Percentiles rank a stretch among this genome's conserved stretches.
These are phyloP conservation scores for Terrapene triunguis DNA, from an alignment of 2,113 vertebrate species.

Conservation along the genomic window DNA sequence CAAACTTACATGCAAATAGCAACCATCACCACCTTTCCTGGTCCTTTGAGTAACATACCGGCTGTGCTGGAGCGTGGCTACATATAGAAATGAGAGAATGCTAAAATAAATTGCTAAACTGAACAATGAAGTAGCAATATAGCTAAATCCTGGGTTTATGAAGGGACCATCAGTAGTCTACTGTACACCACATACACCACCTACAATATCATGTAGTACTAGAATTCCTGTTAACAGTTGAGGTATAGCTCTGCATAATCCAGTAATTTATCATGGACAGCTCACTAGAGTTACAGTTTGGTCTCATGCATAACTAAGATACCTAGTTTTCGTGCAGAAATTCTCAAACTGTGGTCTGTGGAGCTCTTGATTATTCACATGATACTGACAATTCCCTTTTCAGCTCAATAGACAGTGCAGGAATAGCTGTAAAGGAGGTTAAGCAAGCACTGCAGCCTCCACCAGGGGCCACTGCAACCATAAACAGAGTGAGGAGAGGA, in stretches of 20 bases:
- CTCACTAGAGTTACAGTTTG: background rate
- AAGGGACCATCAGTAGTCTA: background rate
- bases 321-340: background rate
- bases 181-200: background rate
- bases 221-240: background rate
- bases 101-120: background rate
- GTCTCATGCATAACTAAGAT: background rate
- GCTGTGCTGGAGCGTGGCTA: constrained; percentile 92
- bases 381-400: background rate
- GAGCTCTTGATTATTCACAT: background rate
- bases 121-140: background rate
- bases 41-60: constrained; percentile 91
- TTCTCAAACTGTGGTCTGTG: background rate
- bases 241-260: background rate
- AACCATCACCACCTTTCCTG: constrained; percentile 98
- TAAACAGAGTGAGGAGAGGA: background rate
- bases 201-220: background rate
- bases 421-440: background rate
- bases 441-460: background rate
- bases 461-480: constrained; percentile 25
- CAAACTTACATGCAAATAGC: constrained; percentile 98
- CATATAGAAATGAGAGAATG: constrained; percentile 47
- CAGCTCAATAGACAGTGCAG: background rate
- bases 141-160: background rate
- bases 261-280: background rate